These are phyloP conservation scores for Sinohyriopsis cumingii DNA, from an alignment of 2,888 invertebrate genomes.

Conservation along the genomic window DNA sequence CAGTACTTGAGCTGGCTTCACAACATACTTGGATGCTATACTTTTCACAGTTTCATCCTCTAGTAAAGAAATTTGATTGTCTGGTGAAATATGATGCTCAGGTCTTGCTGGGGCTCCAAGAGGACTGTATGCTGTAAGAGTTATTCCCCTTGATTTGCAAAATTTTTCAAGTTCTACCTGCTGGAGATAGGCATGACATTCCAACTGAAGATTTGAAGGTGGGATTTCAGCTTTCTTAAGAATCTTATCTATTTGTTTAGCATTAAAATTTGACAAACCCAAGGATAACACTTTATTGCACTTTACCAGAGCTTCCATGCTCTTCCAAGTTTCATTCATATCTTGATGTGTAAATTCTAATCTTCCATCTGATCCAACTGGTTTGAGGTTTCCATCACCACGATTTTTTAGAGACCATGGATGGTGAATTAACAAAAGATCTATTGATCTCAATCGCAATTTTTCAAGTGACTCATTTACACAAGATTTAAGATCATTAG, in stretches of 20 bases:
- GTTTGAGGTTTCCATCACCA: conserved; percentile 38
- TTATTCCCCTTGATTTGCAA: conserved; percentile 42
- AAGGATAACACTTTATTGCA: conserved; percentile 42
- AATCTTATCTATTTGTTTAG: conserved; percentile 46
- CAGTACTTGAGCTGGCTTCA: conserved; percentile 55
- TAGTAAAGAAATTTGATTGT: conserved; percentile 20
- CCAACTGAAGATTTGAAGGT: conserved; percentile 57
- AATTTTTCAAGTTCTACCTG: conserved; percentile 43
- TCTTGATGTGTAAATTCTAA: conserved; percentile 39
- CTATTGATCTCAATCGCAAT: conserved; percentile 48
- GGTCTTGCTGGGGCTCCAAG: conserved; percentile 45
- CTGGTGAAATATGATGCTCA: conserved; percentile 6
- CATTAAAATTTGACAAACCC: conserved; percentile 60
- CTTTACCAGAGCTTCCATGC: conserved; percentile 44
- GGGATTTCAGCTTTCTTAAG: conserved; percentile 33
- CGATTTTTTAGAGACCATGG: conserved; percentile 55
- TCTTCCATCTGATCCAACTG: conserved; percentile 25
- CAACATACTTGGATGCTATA: conserved; percentile 42
- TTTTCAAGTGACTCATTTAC: conserved; percentile 49
- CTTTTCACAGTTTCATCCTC: conserved; percentile 37
- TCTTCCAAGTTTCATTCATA: conserved; percentile 48
- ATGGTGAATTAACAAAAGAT: conserved; percentile 57
- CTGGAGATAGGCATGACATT: conserved; percentile 57
- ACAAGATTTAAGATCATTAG: conserved; percentile 33
- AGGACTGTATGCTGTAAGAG: conserved; percentile 51